Percentiles rank a stretch among this genome's conserved stretches.
Evolutionary conservation across 2,797 vertebrate genomes (phyloP).

Genomic region (Hylomyscus alleni): DNA sequence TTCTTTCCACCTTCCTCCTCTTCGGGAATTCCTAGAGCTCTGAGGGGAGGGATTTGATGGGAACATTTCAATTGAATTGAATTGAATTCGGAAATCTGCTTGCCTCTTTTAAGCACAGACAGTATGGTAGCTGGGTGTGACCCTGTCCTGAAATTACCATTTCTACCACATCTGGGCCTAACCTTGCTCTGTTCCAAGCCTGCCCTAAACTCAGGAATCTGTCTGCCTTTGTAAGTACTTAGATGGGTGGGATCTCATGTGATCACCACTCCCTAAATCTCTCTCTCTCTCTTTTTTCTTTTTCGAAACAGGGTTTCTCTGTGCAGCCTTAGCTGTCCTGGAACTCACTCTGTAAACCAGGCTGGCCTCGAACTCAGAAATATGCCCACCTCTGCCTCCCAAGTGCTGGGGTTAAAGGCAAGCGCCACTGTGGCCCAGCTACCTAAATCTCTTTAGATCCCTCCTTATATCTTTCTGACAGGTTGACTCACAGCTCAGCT

Average conservation of each 20-base stretch:
- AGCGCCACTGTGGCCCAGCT: not conserved
- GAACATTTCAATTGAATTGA: too few species aligned
- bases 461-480: not conserved
- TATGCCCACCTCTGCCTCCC: too few species aligned
- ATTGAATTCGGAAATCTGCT: not conserved
- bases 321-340: too few species aligned
- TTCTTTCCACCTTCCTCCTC: not conserved
- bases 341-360: too few species aligned
- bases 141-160: not conserved
- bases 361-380: too few species aligned
- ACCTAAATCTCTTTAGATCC: not conserved
- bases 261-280: not conserved
- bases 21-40: not conserved
- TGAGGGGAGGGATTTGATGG: not conserved
- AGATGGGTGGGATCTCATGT: not conserved
- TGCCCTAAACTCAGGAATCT: not conserved
- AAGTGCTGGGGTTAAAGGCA: too few species aligned
- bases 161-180: not conserved
- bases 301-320: too few species aligned
- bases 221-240: not conserved
- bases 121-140: not conserved
- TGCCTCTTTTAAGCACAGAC: not conserved
- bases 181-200: not conserved
- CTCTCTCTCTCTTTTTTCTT: not conserved
- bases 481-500: not conserved